Evolutionary conservation across 2,888 invertebrate species (phyloP).

Genomic region (Heliconius sara): DNA sequence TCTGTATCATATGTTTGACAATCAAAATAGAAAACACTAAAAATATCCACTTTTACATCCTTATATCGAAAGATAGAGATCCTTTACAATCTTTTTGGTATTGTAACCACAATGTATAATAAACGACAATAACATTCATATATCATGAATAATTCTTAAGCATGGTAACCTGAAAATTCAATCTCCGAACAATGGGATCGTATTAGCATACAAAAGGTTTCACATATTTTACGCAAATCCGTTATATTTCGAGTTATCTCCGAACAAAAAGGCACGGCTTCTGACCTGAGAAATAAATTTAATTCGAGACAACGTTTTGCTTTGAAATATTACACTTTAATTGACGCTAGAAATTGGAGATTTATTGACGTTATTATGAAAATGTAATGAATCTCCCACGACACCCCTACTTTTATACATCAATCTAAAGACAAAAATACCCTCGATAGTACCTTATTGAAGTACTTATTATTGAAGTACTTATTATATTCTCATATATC

Average conservation of each 20-base stretch:
- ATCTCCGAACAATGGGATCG: slow-evolving; percentile 82
- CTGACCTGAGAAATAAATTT: slow-evolving; percentile 76
- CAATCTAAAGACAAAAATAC: not conserved
- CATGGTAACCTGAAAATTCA: slow-evolving; percentile 81
- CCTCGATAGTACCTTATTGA: too few relatives aligned
- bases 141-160: slow-evolving; percentile 80
- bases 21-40: not conserved
- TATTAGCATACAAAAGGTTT: slow-evolving; percentile 84
- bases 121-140: slow-evolving; percentile 36
- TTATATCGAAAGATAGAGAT: not conserved
- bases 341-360: slow-evolving; percentile 13
- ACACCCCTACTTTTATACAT: not conserved
- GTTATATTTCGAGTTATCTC: slow-evolving; percentile 81
- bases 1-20: not conserved
- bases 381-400: not conserved
- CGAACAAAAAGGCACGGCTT: slow-evolving; percentile 74
- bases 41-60: not conserved
- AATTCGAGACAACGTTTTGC: slow-evolving; percentile 49
- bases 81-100: not conserved
- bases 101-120: slow-evolving; percentile 8
- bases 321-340: slow-evolving; percentile 37
- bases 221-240: slow-evolving; percentile 83
- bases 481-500: not conserved
- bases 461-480: not conserved
- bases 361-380: slow-evolving; percentile 19